These are phyloP conservation scores for Caenorhabditis sp. DNA, from an alignment of 2,888 invertebrate species.

Conservation along the genomic window DNA sequence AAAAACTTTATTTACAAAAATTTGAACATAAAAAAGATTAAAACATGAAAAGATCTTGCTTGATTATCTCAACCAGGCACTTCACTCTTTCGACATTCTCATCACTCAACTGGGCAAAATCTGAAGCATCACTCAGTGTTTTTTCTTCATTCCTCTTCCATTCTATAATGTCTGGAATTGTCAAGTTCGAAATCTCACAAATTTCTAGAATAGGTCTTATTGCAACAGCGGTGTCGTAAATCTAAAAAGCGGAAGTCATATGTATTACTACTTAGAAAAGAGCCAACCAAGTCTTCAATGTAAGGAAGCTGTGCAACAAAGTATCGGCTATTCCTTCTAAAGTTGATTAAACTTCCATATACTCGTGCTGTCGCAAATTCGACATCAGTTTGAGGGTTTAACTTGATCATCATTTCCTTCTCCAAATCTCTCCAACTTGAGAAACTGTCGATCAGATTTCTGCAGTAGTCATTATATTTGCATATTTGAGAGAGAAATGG, in stretches of 20 bases:
- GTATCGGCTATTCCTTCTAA: slow-evolving; percentile 54
- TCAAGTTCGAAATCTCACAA: slow-evolving; percentile 67
- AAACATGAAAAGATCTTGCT: slow-evolving; percentile 49
- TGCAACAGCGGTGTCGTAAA: slow-evolving; percentile 59
- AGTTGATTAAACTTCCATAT: slow-evolving; percentile 56
- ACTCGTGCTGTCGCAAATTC: slow-evolving; percentile 66
- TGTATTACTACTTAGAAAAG: not conserved
- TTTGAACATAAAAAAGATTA: not conserved
- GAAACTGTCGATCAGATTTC: slow-evolving; percentile 22
- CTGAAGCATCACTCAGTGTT: slow-evolving; percentile 36
- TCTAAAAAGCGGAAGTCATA: slow-evolving; percentile 48
- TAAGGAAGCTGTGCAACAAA: slow-evolving; percentile 52
- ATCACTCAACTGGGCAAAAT: too few relatives aligned
- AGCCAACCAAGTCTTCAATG: slow-evolving; percentile 66
- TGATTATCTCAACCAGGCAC: slow-evolving; percentile 44
- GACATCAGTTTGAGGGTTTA: slow-evolving; percentile 55
- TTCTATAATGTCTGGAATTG: slow-evolving; percentile 70
- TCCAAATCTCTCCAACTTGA: slow-evolving; percentile 61
- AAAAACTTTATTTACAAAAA: slow-evolving; percentile 4
- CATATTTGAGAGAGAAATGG: slow-evolving; percentile 47
- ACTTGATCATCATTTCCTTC: slow-evolving; percentile 46
- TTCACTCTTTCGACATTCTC: too few relatives aligned
- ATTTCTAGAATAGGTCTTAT: slow-evolving; percentile 63
- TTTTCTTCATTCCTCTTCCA: slow-evolving; percentile 64
- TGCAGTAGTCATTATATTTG: slow-evolving; percentile 15